Base-by-base conservation (phyloP, 2,797 vertebrate genomes). In the Carapus acus region DNA sequence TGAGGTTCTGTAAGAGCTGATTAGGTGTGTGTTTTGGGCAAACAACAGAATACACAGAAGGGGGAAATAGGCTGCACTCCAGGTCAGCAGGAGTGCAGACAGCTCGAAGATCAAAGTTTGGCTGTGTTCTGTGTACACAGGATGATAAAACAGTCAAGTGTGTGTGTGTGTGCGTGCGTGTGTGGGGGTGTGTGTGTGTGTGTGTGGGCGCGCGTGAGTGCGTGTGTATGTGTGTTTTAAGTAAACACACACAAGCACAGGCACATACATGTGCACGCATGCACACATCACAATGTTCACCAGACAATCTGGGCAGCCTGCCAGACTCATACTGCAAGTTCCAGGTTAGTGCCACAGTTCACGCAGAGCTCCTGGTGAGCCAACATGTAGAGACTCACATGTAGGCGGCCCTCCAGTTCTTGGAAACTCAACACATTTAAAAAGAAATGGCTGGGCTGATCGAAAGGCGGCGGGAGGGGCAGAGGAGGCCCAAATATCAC, bases 301-400 rank as follows among this genome's bases (percentile, higher is more conserved):
- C 51, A 78, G 75, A 56, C 37, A 69, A 73, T 58, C 78, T 62
- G 72, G 79, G 84, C 82, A 69, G 40, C 23, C 59, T 73, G 67
- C 73, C 81, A 86, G 68, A 39, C 78, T 79, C 76, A 81, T 83
- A 78, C 65, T 82, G 65, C 43, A 67, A 85, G 74, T 71, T 76
- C 67, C 56, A 80, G 74, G 79, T 78, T 73, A 62, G 63, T 54
- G 62, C 73, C 75, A 83, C 80, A 79, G 81, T 83, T 85, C 78
- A 84, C 46, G 15, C 49, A 54, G 65, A 69, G 75, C 74, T 65
- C 52, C 69, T 75, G 74, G 58, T 54, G 55, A 82, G 69, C 69
- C 58, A 63, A 58, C 66, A 65, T 65, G 67, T 67, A 60, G 33
- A 78, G 49, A 54, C 74, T 75, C 62, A 67, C 60, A 66, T 71